Evolutionary conservation across 2,888 invertebrate species (phyloP), one percentile per base, ranked within the genome.

Genomic region (Tinea pellionella): DNA sequence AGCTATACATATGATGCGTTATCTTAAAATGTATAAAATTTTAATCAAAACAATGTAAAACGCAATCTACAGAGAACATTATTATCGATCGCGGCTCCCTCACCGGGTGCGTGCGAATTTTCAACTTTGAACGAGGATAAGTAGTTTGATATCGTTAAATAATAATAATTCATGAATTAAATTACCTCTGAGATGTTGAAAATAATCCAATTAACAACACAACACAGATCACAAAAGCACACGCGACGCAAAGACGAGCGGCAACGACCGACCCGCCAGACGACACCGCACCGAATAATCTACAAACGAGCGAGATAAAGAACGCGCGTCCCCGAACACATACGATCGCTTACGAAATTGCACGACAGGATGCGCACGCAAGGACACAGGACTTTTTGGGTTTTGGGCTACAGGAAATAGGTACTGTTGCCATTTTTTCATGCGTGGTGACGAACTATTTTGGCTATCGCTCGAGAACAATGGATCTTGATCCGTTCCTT

Each of bases 71-170:
- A 15, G 47, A 47, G 47, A 47, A 13, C 80, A 80, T 83, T 78
- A 76, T 79, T 85, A 87, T 87, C 81, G 86, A 87, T 86, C 86
- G 85, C 63, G 64, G 71, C 65, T 73, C 75, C 74, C 77, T 15
- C 47, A 47, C 47, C 47, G 47, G 47, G 47, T 47, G 47, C 47
- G 47, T 47, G 16, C 47, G 47, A 47, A 47, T 47, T 47, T 2
- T n/a, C 9, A 2, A 47, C 9, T 47, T 15, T 15, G n/a, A 37
- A 37, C 47, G 9, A 16, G 2, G 13, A 15, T 16, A 15, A 15
- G 15, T 2, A 16, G 47, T n/a, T n/a, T 16, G 2, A 47, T 47
- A 16, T 9, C 15, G 13, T 2, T 47, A 6, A 47, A 16, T 47
- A 53, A 53, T 4, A 24, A 24, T 18, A 19, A 24, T 47, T 47